Conservation (phyloP, 2,797 vertebrate genomes). For the Spinibarbus caldwelli region DNA sequence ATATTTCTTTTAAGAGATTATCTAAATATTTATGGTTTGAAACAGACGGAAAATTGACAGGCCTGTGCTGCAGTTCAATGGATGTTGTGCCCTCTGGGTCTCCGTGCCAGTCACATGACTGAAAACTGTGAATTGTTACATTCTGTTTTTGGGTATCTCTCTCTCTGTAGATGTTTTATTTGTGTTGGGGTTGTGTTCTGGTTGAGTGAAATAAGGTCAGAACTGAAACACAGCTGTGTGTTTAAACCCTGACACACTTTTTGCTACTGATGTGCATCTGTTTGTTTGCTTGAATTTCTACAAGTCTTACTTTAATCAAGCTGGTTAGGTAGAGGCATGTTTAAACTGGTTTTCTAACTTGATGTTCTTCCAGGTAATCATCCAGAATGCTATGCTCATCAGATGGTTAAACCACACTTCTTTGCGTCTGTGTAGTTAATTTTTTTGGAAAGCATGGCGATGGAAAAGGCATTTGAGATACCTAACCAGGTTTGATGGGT, state of each 20-base stretch:
- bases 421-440: not conserved
- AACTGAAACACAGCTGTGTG: constrained; percentile 34
- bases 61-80: not conserved
- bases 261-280: not conserved
- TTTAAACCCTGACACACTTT: constrained; percentile 20
- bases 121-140: not conserved
- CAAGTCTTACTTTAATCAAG: not conserved
- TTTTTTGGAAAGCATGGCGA: not conserved
- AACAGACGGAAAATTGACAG: not conserved
- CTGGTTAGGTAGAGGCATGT: not conserved
- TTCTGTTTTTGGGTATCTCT: not conserved
- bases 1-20: not conserved
- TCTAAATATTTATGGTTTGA: not conserved
- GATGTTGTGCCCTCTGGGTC: not conserved
- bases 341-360: not conserved
- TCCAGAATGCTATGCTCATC: not conserved
- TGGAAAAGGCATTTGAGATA: not conserved
- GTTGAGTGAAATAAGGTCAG: constrained; percentile 24
- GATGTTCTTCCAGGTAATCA: no score
- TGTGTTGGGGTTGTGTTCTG: not conserved
- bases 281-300: not conserved
- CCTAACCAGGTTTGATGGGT: no score
- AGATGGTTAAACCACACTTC: not conserved
- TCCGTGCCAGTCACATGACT: not conserved
- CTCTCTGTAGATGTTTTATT: not conserved